Conservation (phyloP, 2,113 vertebrate species). For the Butorides virescens region DNA sequence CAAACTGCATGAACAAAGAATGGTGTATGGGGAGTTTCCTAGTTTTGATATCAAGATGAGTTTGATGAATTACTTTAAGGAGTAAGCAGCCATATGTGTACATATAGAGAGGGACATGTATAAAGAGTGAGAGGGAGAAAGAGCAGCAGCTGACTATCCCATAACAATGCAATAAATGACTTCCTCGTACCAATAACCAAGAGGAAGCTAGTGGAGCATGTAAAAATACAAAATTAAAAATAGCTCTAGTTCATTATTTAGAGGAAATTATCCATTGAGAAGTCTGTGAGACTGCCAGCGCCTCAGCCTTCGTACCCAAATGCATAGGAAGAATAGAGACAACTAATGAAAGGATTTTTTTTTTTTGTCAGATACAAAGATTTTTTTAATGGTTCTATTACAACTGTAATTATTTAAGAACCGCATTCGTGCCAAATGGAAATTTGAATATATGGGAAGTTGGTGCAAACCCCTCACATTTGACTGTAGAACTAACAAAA, state of each 20-base stretch:
- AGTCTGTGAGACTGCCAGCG: conserved; percentile 11
- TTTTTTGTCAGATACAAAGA: not conserved
- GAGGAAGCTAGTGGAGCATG: not conserved
- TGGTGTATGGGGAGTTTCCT: not conserved
- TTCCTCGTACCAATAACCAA: not conserved
- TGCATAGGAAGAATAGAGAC: not conserved
- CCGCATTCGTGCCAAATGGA: not conserved
- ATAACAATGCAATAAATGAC: not conserved
- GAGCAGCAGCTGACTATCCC: not conserved
- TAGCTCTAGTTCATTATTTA: conserved; percentile 33
- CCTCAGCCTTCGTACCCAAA: not conserved
- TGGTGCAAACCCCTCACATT: not conserved
- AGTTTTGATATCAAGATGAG: not conserved
- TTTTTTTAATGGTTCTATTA: not conserved
- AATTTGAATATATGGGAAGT: not conserved
- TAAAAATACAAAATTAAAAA: conserved; percentile 41
- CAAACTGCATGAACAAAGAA: not conserved
- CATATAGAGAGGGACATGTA: not conserved
- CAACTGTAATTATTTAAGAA: not conserved
- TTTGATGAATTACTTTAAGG: not conserved
- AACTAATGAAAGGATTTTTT: not conserved
- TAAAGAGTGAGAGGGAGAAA: not conserved
- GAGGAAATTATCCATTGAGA: conserved; percentile 32
- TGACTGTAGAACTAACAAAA: not conserved
- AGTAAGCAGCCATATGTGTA: not conserved